These are phyloP conservation scores for Vandiemenella viatica DNA, from an alignment of 2,888 invertebrate species.

Conservation along the genomic window DNA sequence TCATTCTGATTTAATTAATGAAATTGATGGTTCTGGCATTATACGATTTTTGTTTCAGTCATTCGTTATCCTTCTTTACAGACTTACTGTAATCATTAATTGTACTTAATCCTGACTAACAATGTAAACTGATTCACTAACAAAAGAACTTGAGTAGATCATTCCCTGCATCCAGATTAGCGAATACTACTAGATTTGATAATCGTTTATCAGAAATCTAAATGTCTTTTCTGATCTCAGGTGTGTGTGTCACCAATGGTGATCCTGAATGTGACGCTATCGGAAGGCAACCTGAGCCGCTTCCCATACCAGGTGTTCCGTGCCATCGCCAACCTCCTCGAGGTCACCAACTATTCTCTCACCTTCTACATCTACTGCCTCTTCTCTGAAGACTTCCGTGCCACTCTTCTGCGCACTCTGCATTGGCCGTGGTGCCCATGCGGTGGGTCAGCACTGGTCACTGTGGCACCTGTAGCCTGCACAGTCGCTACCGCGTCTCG, in stretches of 20 bases:
- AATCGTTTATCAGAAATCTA: too few species aligned
- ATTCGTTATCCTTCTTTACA: too few species aligned
- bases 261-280: constrained; percentile 49
- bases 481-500: neutral
- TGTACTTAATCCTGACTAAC: too few species aligned
- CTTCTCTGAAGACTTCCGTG: constrained; percentile 61
- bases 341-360: constrained; percentile 59
- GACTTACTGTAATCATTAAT: too few species aligned
- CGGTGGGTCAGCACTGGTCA: neutral
- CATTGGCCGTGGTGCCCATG: constrained; percentile 35
- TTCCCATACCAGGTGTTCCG: constrained; percentile 55
- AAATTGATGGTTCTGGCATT: too few species aligned
- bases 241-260: constrained; percentile 57
- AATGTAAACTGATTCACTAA: too few species aligned
- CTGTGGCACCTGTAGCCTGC: neutral
- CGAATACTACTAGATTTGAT: too few species aligned
- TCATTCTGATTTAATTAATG: too few species aligned
- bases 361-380: constrained; percentile 67
- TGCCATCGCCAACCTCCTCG: constrained; percentile 54
- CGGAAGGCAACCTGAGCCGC: constrained; percentile 41
- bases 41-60: too few species aligned
- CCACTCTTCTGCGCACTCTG: constrained; percentile 47
- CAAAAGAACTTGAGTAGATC: too few species aligned
- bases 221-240: constrained; percentile 17
- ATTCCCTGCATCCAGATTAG: too few species aligned